phyloP scores from a whole-genome alignment of 2,113 vertebrate genomes.

The Clarias macrocephalus region DNA sequence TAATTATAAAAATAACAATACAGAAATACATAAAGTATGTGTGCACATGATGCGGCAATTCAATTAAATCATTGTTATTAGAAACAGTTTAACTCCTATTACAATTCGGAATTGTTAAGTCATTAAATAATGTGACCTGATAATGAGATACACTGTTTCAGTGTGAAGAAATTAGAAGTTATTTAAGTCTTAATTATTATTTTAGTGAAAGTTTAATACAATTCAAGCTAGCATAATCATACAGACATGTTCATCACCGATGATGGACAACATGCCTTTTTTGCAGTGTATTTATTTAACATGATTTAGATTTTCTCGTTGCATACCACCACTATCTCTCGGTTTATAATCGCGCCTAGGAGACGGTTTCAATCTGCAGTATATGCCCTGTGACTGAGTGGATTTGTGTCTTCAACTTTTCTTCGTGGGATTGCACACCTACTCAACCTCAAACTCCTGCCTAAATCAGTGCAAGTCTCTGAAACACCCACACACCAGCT shows the following conservation, averaged over 20 bases:
- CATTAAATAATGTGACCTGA: background rate
- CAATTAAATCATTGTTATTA: conserved; percentile 17
- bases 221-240: background rate
- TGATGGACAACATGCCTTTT: background rate
- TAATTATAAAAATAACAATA: background rate
- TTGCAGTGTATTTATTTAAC: background rate
- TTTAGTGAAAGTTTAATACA: background rate
- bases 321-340: background rate
- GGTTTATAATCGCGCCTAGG: conserved; percentile 2
- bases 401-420: conserved; percentile 20
- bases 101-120: conserved; percentile 25
- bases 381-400: background rate
- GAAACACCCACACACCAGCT: conserved; percentile 36
- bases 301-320: background rate
- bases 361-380: background rate
- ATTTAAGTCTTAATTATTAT: background rate
- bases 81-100: conserved; percentile 7
- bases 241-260: background rate
- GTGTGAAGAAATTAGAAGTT: background rate
- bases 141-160: background rate
- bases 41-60: background rate
- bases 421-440: conserved; percentile 18
- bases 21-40: background rate
- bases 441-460: conserved; percentile 34
- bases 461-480: conserved; percentile 35